Evolutionary conservation across 2,113 vertebrate genomes (phyloP), one percentile per base, ranked within the genome.

Genomic region (Paracanthobrama guichenoti): DNA sequence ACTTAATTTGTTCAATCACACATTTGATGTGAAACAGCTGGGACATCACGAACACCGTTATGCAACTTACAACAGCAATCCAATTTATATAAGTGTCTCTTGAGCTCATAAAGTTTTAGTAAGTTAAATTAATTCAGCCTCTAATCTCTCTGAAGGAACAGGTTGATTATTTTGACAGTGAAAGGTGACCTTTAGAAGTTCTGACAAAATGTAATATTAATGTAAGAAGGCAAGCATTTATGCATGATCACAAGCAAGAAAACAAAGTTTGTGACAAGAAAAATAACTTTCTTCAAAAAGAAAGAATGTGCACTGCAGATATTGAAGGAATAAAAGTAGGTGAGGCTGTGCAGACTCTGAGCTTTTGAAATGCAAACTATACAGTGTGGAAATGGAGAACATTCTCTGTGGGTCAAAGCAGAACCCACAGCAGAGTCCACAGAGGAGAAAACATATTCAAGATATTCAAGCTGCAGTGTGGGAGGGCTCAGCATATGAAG

Each of bases 381-480:
- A 18, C 39, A 79, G 59, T 64, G 59, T 66, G 78, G n/a, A 79
- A 66, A 66, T 64, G 42, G 12, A 79, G 59, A 64, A 48, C 39
- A 22, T 31, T 66, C 42, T 79, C 72, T 48, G 71, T 35, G 42
- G 57, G 72, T 75, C 71, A 60, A 64, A 76, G 22, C 31, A 50
- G 59, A 73, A 64, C 44, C 82, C 42, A 76, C 55, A 48, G 82
- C 22, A 9, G 55, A 39, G 72, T 22, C 9, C 39, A 55, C 20
- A 73, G n/a, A 86, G 60, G 26, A 9, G 62, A 44, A 77, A 78
- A 67, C 77, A 74, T 74, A 85, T 80, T 80, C 72, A 71, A 86
- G 35, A 74, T 74, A 85, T 80, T 80, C 72, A 71, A 86, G 35
- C 72, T 64, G 48, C 73, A 60, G 35, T 78, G 72, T 24, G 55